These are phyloP conservation scores for Malurus alboscapulatus DNA, from an alignment of 2,113 vertebrate genomes.

Conservation along the genomic window DNA sequence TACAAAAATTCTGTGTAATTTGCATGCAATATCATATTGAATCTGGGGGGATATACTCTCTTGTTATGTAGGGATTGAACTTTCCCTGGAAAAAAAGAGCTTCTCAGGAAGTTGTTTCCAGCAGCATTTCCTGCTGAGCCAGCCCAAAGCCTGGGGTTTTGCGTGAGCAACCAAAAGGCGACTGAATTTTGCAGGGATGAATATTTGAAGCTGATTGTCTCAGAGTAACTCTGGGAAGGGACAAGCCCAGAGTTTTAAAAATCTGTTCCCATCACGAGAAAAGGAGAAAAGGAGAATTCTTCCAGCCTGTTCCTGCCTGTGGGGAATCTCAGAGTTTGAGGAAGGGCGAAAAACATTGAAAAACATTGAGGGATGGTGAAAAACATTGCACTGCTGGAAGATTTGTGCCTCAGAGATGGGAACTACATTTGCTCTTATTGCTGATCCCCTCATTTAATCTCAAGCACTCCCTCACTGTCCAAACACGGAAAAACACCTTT, in stretches of 20 bases:
- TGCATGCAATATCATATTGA: rapidly evolving
- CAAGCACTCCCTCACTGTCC: not conserved
- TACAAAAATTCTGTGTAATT: rapidly evolving
- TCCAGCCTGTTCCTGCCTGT: not conserved
- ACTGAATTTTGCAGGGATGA: not conserved
- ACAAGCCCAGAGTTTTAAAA: not conserved
- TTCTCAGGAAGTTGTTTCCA: not conserved
- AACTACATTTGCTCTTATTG: not conserved
- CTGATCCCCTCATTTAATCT: not conserved
- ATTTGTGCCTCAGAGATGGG: not conserved
- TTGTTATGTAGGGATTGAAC: rapidly evolving
- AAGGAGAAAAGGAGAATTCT: not conserved
- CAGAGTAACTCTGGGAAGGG: not conserved
- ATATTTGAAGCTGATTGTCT: rapidly evolving
- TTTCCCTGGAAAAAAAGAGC: not conserved
- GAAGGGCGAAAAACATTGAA: not conserved
- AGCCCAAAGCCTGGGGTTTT: not conserved
- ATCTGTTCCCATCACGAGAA: not conserved
- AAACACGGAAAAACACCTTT: not conserved
- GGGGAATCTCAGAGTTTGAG: not conserved
- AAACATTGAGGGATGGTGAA: rapidly evolving
- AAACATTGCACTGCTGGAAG: not conserved
- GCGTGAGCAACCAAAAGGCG: not conserved
- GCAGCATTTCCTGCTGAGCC: not conserved
- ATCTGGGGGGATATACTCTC: not conserved